These are phyloP conservation scores for Chelmon rostratus DNA, from an alignment of 2,797 vertebrate species.

Conservation along the genomic window DNA sequence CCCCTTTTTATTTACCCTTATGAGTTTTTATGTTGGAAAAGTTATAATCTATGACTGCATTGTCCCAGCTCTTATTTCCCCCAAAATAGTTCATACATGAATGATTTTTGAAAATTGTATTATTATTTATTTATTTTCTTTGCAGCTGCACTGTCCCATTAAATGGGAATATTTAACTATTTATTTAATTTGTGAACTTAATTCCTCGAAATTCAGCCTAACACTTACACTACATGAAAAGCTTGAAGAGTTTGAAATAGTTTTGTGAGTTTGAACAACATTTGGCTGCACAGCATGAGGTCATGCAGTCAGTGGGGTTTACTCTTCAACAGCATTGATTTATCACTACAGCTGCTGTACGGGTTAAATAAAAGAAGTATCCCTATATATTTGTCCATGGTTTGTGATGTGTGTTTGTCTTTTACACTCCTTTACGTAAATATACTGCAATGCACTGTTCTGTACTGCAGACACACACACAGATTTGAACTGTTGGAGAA, in stretches of 20 bases:
- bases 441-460: background rate
- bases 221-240: background rate
- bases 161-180: background rate
- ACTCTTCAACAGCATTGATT: background rate
- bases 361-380: conserved; percentile 2
- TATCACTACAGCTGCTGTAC: conserved; percentile 3
- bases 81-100: background rate
- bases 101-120: too few species aligned
- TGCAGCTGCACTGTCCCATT: background rate
- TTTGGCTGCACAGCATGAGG: background rate
- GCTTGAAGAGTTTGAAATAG: background rate
- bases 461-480: background rate
- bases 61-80: background rate
- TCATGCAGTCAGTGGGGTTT: background rate
- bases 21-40: background rate
- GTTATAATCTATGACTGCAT: background rate
- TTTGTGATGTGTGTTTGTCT: background rate
- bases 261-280: background rate
- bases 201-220: background rate
- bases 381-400: background rate
- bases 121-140: too few species aligned
- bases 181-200: background rate
- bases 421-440: background rate
- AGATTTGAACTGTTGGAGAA: background rate
- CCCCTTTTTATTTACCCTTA: background rate